Evolutionary conservation across 1,140 invertebrate genomes (phyloP), one percentile per base, ranked within the genome.

Genomic region (Calliopsis andreniformis): DNA sequence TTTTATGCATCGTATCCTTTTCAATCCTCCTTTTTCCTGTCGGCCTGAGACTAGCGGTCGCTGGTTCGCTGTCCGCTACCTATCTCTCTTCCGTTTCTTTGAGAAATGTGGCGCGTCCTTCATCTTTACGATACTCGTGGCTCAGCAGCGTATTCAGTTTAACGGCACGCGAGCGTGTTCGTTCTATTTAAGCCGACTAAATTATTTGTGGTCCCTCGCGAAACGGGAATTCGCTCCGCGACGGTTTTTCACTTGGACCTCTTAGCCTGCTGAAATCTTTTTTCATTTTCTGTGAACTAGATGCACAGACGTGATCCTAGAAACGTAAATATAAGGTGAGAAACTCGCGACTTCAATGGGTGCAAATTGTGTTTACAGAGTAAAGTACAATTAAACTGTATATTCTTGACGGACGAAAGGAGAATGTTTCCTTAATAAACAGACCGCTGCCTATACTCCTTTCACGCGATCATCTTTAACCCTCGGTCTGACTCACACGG

Each of bases 1-100:
- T 81, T 79, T 81, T 61, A 71, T 66, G 61, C 58, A 39, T 53
- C 56, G 62, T 76, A 47, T 63, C 56, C 75, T 66, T 47, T 25
- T 61, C 43, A 35, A 39, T 51, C 25, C 12, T 75, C 25, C 35
- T 43, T 28, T 79, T 66, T 53, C 14, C 20, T 35, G 55, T 20
- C 25, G 6, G n/a, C 35, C 16, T n/a, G 23, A 28, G 43, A 14
- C 42, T n/a, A 16, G 3, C 20, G 51, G 49, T n/a, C n/a, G n/a
- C n/a, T n/a, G 39, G 49, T 66, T 73, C 71, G 62, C 49, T 55
- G 70, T 45, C 62, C 62, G 62, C 51, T n/a, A n/a, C n/a, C n/a
- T n/a, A 51, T 43, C 45, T 56, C 51, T 75, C 42, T 56, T 23
- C 39, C 49, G 20, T 67, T 75, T 67, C 51, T 62, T 75, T 56